phyloP scores from a whole-genome alignment of 2,113 vertebrate species.

The Taurulus bubalis region DNA sequence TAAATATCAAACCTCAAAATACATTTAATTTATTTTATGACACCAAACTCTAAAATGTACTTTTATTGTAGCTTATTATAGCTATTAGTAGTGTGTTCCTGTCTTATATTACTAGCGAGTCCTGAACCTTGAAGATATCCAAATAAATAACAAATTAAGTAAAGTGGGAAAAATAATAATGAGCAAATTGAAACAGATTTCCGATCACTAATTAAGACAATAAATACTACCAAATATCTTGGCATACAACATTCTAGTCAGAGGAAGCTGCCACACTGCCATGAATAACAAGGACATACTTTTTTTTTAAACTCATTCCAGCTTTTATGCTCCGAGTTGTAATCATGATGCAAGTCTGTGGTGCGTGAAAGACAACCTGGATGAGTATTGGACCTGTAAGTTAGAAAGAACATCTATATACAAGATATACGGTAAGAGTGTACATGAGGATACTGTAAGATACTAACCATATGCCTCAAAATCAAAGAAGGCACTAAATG shows the following conservation, averaged over 20 bases:
- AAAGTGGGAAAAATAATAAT: conserved; percentile 44
- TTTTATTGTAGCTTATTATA: conserved; percentile 43
- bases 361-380: conserved; percentile 48
- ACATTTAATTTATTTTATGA: conserved; percentile 67
- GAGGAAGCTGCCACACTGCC: conserved; percentile 63
- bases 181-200: conserved; percentile 48
- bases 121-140: conserved; percentile 56
- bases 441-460: conserved; percentile 62
- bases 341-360: conserved; percentile 38
- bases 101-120: conserved; percentile 41
- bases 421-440: conserved; percentile 55
- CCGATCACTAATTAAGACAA: conserved; percentile 57
- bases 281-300: conserved; percentile 30
- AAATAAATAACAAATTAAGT: conserved; percentile 66
- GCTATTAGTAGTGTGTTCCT: conserved; percentile 35
- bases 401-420: conserved; percentile 66
- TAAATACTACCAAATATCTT: conserved; percentile 55
- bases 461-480: conserved; percentile 68
- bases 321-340: conserved; percentile 40
- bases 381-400: conserved; percentile 57
- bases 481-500: conserved; percentile 74
- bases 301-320: conserved; percentile 30
- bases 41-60: conserved; percentile 41
- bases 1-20: conserved; percentile 65
- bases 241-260: conserved; percentile 43